Conservation (phyloP, 2,797 vertebrate genomes). For the Acanthurus lineatus region DNA sequence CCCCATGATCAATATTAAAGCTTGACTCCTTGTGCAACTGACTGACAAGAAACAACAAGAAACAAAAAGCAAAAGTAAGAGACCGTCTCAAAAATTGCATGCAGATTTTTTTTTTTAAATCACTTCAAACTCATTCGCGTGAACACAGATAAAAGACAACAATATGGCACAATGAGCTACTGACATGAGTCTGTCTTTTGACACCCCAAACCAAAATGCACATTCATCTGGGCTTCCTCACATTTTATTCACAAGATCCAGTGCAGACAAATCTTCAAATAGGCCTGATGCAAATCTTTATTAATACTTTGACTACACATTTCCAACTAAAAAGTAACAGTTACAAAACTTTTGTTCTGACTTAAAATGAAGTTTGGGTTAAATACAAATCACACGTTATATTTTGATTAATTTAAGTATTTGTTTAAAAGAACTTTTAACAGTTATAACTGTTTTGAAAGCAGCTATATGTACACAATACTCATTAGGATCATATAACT, state of each 20-base stretch:
- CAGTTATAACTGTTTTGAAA: neutral
- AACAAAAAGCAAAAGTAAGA: neutral
- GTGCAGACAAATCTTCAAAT: neutral
- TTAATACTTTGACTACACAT: too few species aligned
- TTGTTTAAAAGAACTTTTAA: neutral
- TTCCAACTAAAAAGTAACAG: too few species aligned
- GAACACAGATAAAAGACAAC: too few species aligned
- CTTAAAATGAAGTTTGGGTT: neutral
- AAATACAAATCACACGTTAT: neutral
- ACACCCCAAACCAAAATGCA: too few species aligned
- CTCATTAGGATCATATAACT: too few species aligned
- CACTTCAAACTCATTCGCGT: neutral
- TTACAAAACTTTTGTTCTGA: too few species aligned
- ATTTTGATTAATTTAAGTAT: neutral
- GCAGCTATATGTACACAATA: neutral
- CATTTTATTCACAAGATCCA: neutral
- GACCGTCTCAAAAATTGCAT: neutral
- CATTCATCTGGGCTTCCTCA: neutral
- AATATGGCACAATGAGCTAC: too few species aligned
- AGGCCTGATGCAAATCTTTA: neutral
- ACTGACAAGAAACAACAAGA: neutral
- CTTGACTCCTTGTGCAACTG: neutral
- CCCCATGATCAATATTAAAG: neutral
- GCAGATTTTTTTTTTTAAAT: neutral
- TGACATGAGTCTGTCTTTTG: too few species aligned